Conservation (phyloP, 2,113 vertebrate species). For the Daubentonia madagascariensis region DNA sequence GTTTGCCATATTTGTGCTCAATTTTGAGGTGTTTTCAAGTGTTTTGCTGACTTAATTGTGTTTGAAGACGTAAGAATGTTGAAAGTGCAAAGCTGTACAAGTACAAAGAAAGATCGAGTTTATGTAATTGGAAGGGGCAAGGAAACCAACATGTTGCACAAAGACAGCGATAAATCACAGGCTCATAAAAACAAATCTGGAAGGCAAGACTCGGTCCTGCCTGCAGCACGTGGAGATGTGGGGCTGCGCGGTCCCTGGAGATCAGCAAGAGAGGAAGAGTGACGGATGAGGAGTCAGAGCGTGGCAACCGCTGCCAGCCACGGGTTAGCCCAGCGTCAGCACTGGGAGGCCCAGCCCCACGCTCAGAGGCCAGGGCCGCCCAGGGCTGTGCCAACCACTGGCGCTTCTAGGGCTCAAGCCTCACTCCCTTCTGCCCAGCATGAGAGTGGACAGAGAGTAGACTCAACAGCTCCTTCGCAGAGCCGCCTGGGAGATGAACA, state of each 20-base stretch:
- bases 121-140: fast-evolving
- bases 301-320: fast-evolving
- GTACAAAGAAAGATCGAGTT: neutral
- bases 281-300: neutral
- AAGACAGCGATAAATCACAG: neutral
- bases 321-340: fast-evolving
- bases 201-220: neutral
- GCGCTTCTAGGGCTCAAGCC: no score
- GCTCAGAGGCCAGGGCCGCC: no score
- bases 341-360: no score
- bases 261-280: fast-evolving
- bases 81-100: neutral
- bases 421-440: fast-evolving
- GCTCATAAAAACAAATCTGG: fast-evolving
- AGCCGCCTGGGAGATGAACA: neutral
- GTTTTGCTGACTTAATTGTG: neutral
- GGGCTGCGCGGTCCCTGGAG: fast-evolving
- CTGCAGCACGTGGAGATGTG: fast-evolving
- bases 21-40: neutral
- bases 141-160: fast-evolving
- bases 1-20: neutral
- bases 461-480: neutral
- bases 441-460: neutral
- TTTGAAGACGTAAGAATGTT: neutral
- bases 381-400: fast-evolving